A percentile compares a stretch with the other conserved stretches of the same genome.
Conservation (phyloP, 2,113 vertebrate genomes). For the cattle (Bos taurus) region ARS-UCD2.0 NC_037334.1:105188501-105189000, state of each 20-base stretch:
- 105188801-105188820: neutral
- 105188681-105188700: neutral
- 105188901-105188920: neutral
- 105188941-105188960: neutral
- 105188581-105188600: neutral
- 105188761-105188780: neutral
- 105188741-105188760: neutral
- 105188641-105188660: neutral
- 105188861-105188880: neutral
- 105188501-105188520: neutral
- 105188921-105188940: no score
- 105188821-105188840: neutral
- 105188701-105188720: neutral
- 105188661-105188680: neutral
- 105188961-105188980: neutral
- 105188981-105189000: neutral
- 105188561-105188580: neutral
- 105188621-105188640: neutral
- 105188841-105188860: neutral
- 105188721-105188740: neutral
- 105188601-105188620: neutral
- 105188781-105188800: neutral
- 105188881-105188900: neutral
- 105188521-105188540: neutral
- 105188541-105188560: neutral